Evolutionary conservation across 2,888 invertebrate species (phyloP), one percentile per base, ranked within the genome.

Genomic region (Zelleria hepariella): DNA sequence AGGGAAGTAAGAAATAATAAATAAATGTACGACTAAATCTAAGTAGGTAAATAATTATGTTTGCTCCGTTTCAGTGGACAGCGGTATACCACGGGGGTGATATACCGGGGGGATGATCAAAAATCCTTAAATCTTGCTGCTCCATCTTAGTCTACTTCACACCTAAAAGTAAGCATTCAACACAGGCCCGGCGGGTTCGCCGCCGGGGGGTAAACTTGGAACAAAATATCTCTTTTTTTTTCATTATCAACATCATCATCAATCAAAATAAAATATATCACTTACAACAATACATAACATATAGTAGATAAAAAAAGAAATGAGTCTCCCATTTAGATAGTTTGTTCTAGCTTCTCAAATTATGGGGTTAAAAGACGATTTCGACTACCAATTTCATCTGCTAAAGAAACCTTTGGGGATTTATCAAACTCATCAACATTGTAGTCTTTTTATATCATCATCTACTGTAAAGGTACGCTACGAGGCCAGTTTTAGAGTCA

Each of bases 41-140:
- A 15, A 2, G 58, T 59, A 60, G 49, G 59, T 66, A 69, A 70
- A 68, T 67, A 69, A 70, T 67, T 64, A 82, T 86, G 88, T 88
- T 88, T 89, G 89, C 88, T 80, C 88, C 86, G 87, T 86, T 87
- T 86, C 82, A 76, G 82, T 80, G 76, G 81, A 80, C 68, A 68
- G 70, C 68, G 75, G 79, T 80, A 85, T 82, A 83, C 75, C 83
- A 78, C 76, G 73, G 67, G 70, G 65, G 83, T 77, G 85, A 75
- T 85, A 85, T 82, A 82, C 82, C 73, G 68, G 63, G 68, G 73
- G 82, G 90, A 90, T 92, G 92, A 90, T 92, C 92, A 92, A 92
- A 92, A 92, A 92, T 91, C 92, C 92, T 92, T 92, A 82, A 90
- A 90, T 81, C 85, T 74, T 74, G 82, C 81, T 67, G 80, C 77